A percentile compares a stretch with the other conserved stretches of the same genome.
Conservation (phyloP, 2,888 invertebrate genomes). For the Torymus aiolomorphi region DNA sequence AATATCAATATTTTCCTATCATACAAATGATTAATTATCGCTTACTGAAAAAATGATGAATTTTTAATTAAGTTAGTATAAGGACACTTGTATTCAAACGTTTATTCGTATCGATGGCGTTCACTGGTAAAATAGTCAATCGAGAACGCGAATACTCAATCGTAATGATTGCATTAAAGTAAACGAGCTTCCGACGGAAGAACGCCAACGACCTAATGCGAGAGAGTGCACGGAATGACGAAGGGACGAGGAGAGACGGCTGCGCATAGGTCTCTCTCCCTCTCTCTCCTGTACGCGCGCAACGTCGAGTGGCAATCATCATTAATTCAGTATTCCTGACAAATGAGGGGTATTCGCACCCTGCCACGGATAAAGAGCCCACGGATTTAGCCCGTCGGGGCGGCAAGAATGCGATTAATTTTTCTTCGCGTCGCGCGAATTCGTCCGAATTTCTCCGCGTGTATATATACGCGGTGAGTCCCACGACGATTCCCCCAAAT, state of each 20-base stretch:
- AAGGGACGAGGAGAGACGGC: constrained; percentile 46
- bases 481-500: constrained; percentile 42
- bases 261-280: too few relatives aligned
- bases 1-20: too few relatives aligned
- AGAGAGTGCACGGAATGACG: constrained; percentile 56
- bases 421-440: constrained; percentile 61
- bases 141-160: constrained; percentile 47
- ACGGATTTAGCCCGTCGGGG: constrained; percentile 66
- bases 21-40: too few relatives aligned
- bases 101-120: too few relatives aligned
- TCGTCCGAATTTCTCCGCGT: constrained; percentile 23
- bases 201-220: not conserved
- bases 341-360: constrained; percentile 70
- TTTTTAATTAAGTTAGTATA: too few relatives aligned
- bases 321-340: constrained; percentile 73
- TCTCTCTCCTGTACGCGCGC: constrained; percentile 9
- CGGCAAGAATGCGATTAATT: constrained; percentile 72
- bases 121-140: too few relatives aligned
- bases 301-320: constrained; percentile 70
- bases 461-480: constrained; percentile 30
- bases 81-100: too few relatives aligned
- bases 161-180: constrained; percentile 71
- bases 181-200: constrained; percentile 64
- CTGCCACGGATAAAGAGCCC: constrained; percentile 70
- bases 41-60: too few relatives aligned